A percentile compares a stretch with the other conserved stretches of the same genome.
phyloP scores from a whole-genome alignment of 2,797 vertebrate genomes.

The Craterocephalus amniculus region DNA sequence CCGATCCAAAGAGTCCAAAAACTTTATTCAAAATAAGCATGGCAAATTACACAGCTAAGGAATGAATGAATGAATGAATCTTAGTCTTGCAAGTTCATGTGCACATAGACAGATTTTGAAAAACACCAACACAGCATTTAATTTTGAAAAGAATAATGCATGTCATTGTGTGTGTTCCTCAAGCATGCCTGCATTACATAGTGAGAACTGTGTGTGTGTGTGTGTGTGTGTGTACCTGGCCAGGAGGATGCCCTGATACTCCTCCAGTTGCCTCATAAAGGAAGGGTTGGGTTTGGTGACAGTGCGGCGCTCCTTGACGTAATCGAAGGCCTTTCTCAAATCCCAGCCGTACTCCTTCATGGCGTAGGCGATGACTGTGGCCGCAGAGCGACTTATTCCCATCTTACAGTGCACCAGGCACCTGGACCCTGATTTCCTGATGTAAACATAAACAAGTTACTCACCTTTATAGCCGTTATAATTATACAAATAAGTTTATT shows the following conservation, averaged over 20 bases:
- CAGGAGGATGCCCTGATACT: conserved; percentile 96
- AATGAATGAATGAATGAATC: no score
- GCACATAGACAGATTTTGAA: neutral
- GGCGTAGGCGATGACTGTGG: conserved; percentile 96
- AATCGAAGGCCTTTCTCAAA: conserved; percentile 91
- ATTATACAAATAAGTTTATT: neutral
- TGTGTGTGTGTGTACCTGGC: conserved; percentile 85
- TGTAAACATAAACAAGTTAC: conserved; percentile 6
- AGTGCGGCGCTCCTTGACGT: conserved; percentile 92
- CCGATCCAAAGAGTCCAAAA: neutral
- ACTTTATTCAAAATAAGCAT: neutral
- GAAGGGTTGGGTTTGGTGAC: conserved; percentile 98
- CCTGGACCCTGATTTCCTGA: conserved; percentile 92
- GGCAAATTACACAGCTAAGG: neutral
- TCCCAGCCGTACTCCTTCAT: conserved; percentile 99
- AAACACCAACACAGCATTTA: neutral
- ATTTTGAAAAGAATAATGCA: neutral
- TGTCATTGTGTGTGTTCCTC: neutral
- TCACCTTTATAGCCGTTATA: neutral
- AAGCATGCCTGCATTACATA: neutral
- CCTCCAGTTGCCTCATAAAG: conserved; percentile 97
- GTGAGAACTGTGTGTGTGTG: conserved; percentile 3
- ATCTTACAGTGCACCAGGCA: conserved; percentile 99
- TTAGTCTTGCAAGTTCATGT: neutral
- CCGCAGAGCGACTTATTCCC: conserved; percentile 96